Conservation (phyloP, 1,140 invertebrate genomes). For the Pristionchus pacificus region DNA sequence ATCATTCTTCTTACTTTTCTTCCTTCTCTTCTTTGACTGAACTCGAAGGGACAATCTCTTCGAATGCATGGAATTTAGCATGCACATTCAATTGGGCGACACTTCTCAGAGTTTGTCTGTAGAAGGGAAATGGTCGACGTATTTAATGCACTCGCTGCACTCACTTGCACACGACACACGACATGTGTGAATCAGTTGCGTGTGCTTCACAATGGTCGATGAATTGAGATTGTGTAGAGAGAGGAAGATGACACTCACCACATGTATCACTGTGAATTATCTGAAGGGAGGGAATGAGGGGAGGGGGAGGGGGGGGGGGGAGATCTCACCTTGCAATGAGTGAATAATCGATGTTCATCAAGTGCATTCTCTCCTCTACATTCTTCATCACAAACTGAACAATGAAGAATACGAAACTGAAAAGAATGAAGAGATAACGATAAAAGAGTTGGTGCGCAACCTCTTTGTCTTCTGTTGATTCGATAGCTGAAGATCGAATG, state of each 20-base stretch:
- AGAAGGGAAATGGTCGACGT: slow-evolving; percentile 13
- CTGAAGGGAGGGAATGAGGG: no score
- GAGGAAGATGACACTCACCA: slow-evolving; percentile 32
- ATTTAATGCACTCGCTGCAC: background rate
- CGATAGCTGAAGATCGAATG: no score
- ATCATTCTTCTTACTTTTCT: no score
- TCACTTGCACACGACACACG: slow-evolving; percentile 38
- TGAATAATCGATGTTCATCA: slow-evolving; percentile 37
- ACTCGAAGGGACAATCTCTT: no score
- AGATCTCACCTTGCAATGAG: slow-evolving; percentile 41
- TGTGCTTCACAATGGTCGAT: slow-evolving; percentile 32
- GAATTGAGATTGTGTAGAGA: slow-evolving; percentile 25
- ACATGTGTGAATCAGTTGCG: slow-evolving; percentile 14
- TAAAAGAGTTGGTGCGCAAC: no score
- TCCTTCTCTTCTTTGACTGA: no score
- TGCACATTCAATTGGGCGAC: slow-evolving; percentile 37
- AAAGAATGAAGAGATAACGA: no score
- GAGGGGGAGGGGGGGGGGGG: no score
- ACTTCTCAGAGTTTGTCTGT: slow-evolving; percentile 33
- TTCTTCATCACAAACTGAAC: slow-evolving; percentile 41
- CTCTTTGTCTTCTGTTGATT: no score
- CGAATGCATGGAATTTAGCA: slow-evolving; percentile 40
- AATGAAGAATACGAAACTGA: slow-evolving; percentile 34
- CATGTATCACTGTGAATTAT: no score
- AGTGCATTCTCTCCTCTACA: slow-evolving; percentile 36